A percentile compares a stretch with the other conserved stretches of the same genome.
phyloP scores from a whole-genome alignment of 2,888 invertebrate species.

The Tupiocoris notatus region DNA sequence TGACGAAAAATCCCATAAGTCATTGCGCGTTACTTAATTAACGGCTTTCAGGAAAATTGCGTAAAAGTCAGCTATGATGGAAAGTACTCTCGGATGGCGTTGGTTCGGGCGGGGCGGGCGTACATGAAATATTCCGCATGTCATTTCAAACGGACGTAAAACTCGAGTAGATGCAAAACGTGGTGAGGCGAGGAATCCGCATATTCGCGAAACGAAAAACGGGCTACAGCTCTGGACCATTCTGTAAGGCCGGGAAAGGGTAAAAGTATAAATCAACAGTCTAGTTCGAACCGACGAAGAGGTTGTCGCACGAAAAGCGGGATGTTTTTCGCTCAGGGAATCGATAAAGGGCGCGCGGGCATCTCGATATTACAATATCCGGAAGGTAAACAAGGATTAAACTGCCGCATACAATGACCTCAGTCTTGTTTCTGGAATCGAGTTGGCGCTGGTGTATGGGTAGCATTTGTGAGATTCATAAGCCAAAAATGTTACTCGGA shows the following conservation, averaged over 20 bases:
- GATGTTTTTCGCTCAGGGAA: no score
- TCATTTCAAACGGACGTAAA: no score
- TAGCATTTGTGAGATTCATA: no score
- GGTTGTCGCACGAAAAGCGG: no score
- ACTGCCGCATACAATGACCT: no score
- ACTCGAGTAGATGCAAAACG: neutral
- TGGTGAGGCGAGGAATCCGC: neutral
- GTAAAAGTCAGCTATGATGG: neutral
- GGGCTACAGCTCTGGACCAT: neutral
- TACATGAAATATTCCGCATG: slow-evolving; percentile 25
- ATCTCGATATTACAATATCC: no score
- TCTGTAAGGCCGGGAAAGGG: neutral
- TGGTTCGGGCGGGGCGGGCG: neutral
- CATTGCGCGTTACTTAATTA: slow-evolving; percentile 22
- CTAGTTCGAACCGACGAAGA: neutral
- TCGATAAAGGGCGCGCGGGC: no score
- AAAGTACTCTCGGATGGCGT: no score
- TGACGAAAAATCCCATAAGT: slow-evolving; percentile 13
- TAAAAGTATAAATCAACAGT: neutral
- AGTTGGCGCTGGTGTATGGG: no score
- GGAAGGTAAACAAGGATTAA: no score
- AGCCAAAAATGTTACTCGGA: no score
- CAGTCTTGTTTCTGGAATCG: no score
- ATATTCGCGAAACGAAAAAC: neutral
- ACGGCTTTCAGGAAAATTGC: neutral